Evolutionary conservation across 1,140 invertebrate genomes (phyloP).

Genomic region (Cylas formicarius): DNA sequence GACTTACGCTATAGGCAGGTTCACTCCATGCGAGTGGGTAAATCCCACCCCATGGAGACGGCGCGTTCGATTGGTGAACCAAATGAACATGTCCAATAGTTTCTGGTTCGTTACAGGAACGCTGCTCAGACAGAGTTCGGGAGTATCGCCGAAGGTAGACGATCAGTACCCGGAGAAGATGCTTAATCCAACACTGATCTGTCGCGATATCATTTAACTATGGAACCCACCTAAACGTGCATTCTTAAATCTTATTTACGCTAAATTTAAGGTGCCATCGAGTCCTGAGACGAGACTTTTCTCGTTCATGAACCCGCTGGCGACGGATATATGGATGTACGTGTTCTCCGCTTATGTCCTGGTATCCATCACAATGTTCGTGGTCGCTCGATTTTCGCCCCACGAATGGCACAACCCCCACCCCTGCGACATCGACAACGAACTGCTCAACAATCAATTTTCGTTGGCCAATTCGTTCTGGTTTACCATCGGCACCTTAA

Average conservation of each 20-base stretch:
- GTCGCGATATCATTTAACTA: background rate
- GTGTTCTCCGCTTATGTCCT: slow-evolving; percentile 69
- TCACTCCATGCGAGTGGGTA: slow-evolving; percentile 94
- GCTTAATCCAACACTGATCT: slow-evolving; percentile 8
- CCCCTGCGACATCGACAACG: slow-evolving; percentile 58
- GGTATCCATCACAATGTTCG: slow-evolving; percentile 75
- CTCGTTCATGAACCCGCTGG: slow-evolving; percentile 82
- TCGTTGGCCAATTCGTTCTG: slow-evolving; percentile 67
- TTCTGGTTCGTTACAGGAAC: slow-evolving; percentile 94
- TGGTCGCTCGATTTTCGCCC: slow-evolving; percentile 72
- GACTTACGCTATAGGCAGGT: slow-evolving; percentile 87
- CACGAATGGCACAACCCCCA: slow-evolving; percentile 76
- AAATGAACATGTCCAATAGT: slow-evolving; percentile 85
- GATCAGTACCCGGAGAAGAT: background rate
- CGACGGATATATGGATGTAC: slow-evolving; percentile 77
- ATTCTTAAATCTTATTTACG: background rate
- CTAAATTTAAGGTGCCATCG: slow-evolving; percentile 48
- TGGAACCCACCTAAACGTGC: background rate
- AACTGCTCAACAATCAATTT: slow-evolving; percentile 58
- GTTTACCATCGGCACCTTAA: slow-evolving; percentile 75
- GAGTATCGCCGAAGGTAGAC: slow-evolving; percentile 78
- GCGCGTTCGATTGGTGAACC: slow-evolving; percentile 77
- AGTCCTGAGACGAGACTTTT: slow-evolving; percentile 70
- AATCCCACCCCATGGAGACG: slow-evolving; percentile 79
- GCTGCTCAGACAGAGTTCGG: slow-evolving; percentile 83